Base-by-base conservation (phyloP, 2,113 vertebrate species). In the Strix aluco region DNA sequence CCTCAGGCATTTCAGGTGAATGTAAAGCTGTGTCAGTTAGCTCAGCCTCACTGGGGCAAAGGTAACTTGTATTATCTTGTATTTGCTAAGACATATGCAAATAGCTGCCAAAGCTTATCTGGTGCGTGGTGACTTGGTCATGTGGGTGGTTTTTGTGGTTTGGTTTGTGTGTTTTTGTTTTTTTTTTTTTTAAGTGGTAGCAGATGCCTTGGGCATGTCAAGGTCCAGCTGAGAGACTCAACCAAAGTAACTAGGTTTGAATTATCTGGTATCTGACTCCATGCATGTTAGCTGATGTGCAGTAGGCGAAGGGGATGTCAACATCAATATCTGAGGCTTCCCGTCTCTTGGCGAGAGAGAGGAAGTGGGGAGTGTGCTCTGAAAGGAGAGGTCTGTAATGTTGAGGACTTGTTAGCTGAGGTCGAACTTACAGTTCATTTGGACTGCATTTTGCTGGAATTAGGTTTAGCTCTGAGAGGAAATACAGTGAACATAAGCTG, bases 281-380 rank as follows among this genome's bases (percentile, higher is more conserved):
- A 1, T 4, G 5, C 0, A 0, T n/a, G 19, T 67, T 78, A 47
- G 63, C 46, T 88, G 63, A 67, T 34, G 38, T 0, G 1, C 40
- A 51, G 34, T 15, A 40, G 54, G 66, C 0, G 1, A 15, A 57
- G 61, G 44, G 18, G 10, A 22, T 83, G 61, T 47, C 38, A 90
- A 2, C 63, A 66, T 26, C 34, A 62, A 1, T 70, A 32, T 44
- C 65, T 67, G 78, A 75, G 84, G n/a, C 66, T 91, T 92, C 83
- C n/a, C 34, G 19, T 44, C n/a, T 74, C 26, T 55, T n/a, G 21
- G 46, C 2, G 7, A 36, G 54, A 80, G 32, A 80, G 58, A 21
- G 70, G 42, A 66, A 79, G 38, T 55, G n/a, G 20, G 13, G 38
- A 63, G 44, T 15, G 22, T 1, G 2, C 23, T 67, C 40, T 66